Conservation (phyloP, 2,113 vertebrate genomes). For the Oryzias woworae region DNA sequence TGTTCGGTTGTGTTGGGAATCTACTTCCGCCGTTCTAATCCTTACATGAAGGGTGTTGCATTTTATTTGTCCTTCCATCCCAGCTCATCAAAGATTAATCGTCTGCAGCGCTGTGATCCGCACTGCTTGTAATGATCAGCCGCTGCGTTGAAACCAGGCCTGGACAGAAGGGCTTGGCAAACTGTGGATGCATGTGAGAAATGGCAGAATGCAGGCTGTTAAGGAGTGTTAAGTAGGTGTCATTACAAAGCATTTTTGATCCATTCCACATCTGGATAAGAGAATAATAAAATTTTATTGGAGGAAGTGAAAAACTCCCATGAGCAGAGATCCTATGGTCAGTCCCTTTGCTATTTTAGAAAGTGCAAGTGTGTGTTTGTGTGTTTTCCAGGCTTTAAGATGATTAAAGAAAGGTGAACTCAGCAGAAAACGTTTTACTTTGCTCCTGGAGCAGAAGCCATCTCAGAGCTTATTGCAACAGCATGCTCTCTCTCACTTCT, state of each 20-base stretch:
- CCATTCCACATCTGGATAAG: background rate
- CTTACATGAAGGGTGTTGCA: background rate
- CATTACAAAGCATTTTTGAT: too few species aligned
- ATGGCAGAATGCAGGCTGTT: conserved; percentile 2
- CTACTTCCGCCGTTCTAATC: conserved; percentile 27
- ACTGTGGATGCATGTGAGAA: background rate
- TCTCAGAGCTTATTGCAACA: conserved; percentile 3
- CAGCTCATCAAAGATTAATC: conserved; percentile 18
- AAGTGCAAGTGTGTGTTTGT: conserved; percentile 16
- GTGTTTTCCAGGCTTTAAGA: conserved; percentile 51
- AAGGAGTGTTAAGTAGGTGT: background rate
- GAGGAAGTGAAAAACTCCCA: background rate
- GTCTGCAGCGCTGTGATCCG: conserved; percentile 20
- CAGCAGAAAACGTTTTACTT: conserved; percentile 62
- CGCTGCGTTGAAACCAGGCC: conserved; percentile 21
- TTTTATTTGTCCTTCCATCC: conserved; percentile 12
- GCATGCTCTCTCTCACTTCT: background rate
- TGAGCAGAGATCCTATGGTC: background rate
- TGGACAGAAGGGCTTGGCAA: conserved; percentile 22
- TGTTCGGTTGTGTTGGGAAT: conserved; percentile 1
- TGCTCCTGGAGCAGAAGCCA: conserved; percentile 20
- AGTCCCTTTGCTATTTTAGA: conserved; percentile 21
- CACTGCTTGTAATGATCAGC: conserved; percentile 42
- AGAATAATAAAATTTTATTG: background rate
- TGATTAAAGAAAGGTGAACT: conserved; percentile 66